These are phyloP conservation scores for Microctenopoma lineatum DNA, from an alignment of 2,797 vertebrate genomes.

Conservation along the genomic window DNA sequence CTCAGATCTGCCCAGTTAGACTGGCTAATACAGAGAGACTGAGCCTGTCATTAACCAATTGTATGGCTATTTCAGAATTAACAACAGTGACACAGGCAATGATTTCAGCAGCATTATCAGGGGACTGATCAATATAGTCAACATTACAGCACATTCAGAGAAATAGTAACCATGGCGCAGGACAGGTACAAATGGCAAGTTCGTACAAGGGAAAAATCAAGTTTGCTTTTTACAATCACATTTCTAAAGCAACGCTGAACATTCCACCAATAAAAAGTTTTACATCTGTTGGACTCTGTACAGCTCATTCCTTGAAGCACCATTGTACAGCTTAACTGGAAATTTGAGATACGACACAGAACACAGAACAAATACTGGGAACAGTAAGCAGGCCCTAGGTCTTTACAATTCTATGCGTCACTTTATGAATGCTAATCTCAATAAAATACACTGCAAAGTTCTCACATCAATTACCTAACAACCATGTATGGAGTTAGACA, in stretches of 20 bases:
- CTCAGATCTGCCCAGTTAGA: slow-evolving; percentile 21
- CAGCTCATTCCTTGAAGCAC: slow-evolving; percentile 69
- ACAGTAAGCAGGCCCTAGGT: slow-evolving; percentile 69
- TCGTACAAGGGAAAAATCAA: slow-evolving; percentile 67
- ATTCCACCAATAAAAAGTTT: slow-evolving; percentile 69
- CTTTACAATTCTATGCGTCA: slow-evolving; percentile 75
- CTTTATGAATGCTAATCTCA: slow-evolving; percentile 72
- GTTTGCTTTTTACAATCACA: slow-evolving; percentile 81
- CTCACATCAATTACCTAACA: slow-evolving; percentile 58
- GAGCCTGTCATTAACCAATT: slow-evolving; percentile 50
- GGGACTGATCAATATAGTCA: slow-evolving; percentile 62
- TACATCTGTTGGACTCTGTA: slow-evolving; percentile 57
- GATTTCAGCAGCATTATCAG: slow-evolving; percentile 80
- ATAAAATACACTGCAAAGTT: slow-evolving; percentile 69
- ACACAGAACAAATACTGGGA: slow-evolving; percentile 52
- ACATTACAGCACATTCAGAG: slow-evolving; percentile 79
- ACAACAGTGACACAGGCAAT: slow-evolving; percentile 72
- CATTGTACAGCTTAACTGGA: slow-evolving; percentile 66
- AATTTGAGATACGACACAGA: slow-evolving; percentile 57
- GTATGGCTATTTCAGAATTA: slow-evolving; percentile 61
- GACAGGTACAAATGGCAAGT: slow-evolving; percentile 64
- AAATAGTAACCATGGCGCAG: slow-evolving; percentile 59
- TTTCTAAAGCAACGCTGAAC: slow-evolving; percentile 70
- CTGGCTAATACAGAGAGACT: slow-evolving; percentile 28
- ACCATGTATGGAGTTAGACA: slow-evolving; percentile 61